phyloP scores from a whole-genome alignment of 2,797 vertebrate species.

The Botia almorhae region DNA sequence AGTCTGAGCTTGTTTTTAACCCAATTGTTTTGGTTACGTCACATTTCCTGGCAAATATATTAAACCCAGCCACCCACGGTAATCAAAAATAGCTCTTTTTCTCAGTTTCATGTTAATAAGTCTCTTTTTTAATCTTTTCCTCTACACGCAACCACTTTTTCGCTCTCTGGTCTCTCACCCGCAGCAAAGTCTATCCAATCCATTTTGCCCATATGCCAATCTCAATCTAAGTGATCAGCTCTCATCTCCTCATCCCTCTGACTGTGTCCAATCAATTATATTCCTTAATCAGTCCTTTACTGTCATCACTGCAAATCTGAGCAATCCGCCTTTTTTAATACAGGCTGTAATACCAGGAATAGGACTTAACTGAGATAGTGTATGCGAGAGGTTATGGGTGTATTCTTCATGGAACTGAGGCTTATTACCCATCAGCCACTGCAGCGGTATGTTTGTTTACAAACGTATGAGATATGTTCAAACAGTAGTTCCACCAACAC shows the following conservation, averaged over 20 bases:
- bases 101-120: conserved; percentile 64
- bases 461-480: conserved; percentile 23
- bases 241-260: conserved; percentile 75
- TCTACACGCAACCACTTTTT: conserved; percentile 65
- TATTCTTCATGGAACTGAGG: conserved; percentile 19
- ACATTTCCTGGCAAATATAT: conserved; percentile 44
- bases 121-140: conserved; percentile 57
- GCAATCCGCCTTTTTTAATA: conserved; percentile 57
- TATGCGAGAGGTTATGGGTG: conserved; percentile 33
- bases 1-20: conserved; percentile 28
- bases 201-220: conserved; percentile 83
- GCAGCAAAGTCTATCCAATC: conserved; percentile 78
- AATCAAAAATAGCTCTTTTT: conserved; percentile 47
- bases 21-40: conserved; percentile 28
- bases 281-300: conserved; percentile 78
- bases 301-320: conserved; percentile 70
- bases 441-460: conserved; percentile 7
- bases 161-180: conserved; percentile 73
- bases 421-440: conserved; percentile 27
- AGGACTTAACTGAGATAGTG: conserved; percentile 56
- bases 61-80: conserved; percentile 41
- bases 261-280: conserved; percentile 81
- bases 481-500: neutral
- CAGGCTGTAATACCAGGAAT: conserved; percentile 53
- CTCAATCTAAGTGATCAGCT: conserved; percentile 77